Evolutionary conservation across 2,888 invertebrate genomes (phyloP), one percentile per base, ranked within the genome.

Genomic region (Lacanobia oleracea): DNA sequence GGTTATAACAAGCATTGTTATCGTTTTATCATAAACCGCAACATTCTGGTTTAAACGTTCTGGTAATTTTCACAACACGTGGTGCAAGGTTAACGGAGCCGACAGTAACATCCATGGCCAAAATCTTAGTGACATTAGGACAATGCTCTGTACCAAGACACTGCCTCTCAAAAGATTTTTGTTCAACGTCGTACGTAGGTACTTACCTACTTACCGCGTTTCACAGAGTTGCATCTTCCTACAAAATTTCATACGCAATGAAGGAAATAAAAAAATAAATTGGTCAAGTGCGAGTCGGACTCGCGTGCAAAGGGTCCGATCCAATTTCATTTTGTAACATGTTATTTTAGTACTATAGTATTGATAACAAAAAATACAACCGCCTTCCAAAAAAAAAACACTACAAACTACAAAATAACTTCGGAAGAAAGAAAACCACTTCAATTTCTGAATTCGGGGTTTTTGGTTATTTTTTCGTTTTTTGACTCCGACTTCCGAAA

Each of bases 141-240:
- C 75, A 77, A 67, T 56, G 59, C 45, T 50, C 37, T 21, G 53
- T 21, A 37, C 33, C 40, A 16, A 40, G 60, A 78, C 54, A 62
- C 23, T 48, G 57, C 14, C 12, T 43, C 40, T 60, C 48, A 54
- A 33, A 61, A 43, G 18, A 62, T 45, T 50, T 62, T 70, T 75
- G 61, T 77, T 51, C 10, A 14, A 62, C 61, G 33, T 69, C n/a
- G 27, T 23, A 7, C 14, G 18, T 27, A 27, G 27, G 27, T 61
- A 57, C 12, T 1, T 37, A 57, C 12, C 0, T 37, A n/a, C n/a
- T n/a, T 10, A 56, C 18, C 2, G 37, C 6, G 23, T n/a, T 48
- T 50, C 33, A 50, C n/a, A n/a, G 48, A 71, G 57, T 40, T 45
- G 21, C 18, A 45, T 33, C 10, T 73, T 75, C 57, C 40, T 40